Evolutionary conservation across 2,797 vertebrate genomes (phyloP).

Genomic region (Lutjanus argentimaculatus): DNA sequence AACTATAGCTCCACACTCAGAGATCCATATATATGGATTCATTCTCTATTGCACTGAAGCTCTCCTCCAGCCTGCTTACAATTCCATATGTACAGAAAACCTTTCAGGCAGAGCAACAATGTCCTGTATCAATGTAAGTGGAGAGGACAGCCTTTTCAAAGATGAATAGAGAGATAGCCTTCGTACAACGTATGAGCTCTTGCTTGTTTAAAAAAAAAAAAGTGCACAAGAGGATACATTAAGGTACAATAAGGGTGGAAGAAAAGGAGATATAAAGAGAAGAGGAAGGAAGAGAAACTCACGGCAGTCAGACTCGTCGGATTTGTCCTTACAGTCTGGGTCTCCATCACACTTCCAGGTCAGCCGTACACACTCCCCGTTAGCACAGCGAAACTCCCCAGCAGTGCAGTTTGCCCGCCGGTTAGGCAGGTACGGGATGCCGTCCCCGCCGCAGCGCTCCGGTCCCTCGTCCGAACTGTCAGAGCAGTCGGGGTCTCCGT

Average conservation of each 20-base stretch:
- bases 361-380: conserved; percentile 93
- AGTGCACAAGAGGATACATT: not conserved
- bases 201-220: not conserved
- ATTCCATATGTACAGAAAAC: not conserved
- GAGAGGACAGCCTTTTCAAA: not conserved
- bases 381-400: conserved; percentile 92
- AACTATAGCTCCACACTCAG: not conserved
- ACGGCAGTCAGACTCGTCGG: conserved; percentile 96
- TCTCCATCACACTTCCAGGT: conserved; percentile 97
- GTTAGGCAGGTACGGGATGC: conserved; percentile 65
- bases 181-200: not conserved
- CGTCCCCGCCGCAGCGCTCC: conserved; percentile 88
- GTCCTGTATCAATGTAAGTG: not conserved
- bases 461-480: conserved; percentile 93
- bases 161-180: not conserved
- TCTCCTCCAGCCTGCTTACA: not conserved
- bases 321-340: conserved; percentile 98
- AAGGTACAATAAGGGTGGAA: not conserved
- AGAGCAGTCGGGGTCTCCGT: conserved; percentile 94
- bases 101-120: not conserved
- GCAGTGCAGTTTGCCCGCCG: conserved; percentile 85
- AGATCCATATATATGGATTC: not conserved
- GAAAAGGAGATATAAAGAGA: not conserved
- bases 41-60: not conserved
- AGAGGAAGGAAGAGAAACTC: conserved; percentile 73